Conservation (phyloP, 2,113 vertebrate genomes). For the Calidris pygmaea region DNA sequence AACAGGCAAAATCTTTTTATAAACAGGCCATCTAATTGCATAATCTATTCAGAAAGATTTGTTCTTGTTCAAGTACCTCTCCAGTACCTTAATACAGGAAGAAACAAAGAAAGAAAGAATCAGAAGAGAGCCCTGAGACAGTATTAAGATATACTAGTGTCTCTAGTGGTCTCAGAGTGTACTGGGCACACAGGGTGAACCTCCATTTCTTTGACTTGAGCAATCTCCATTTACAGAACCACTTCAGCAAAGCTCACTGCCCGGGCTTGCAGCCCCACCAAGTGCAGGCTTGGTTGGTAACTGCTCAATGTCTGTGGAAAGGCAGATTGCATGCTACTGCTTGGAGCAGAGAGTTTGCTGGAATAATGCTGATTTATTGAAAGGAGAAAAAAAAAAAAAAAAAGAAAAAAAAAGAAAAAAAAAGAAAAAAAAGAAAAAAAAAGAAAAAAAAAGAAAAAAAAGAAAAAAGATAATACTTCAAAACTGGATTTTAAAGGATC, state of each 20-base stretch:
- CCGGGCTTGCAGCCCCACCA: not conserved
- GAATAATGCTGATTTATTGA: not conserved
- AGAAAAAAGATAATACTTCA: not conserved
- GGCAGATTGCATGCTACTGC: not conserved
- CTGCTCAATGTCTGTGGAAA: not conserved
- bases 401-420: not conserved
- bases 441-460: no score
- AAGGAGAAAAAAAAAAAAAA: not conserved
- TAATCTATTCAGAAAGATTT: not conserved
- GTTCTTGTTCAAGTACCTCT: not conserved
- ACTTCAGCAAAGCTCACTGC: not conserved
- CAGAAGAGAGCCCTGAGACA: not conserved
- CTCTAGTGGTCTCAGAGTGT: not conserved
- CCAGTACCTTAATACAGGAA: not conserved
- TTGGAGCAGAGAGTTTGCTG: not conserved
- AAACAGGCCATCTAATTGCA: not conserved
- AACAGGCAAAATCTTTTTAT: not conserved
- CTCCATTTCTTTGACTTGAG: not conserved
- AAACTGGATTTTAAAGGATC: not conserved
- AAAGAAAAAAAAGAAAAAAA: no score
- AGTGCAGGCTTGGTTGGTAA: not conserved
- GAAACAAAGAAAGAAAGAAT: not conserved
- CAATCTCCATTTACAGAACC: not conserved
- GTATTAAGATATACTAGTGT: not conserved
- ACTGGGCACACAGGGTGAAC: not conserved